phyloP scores from a whole-genome alignment of 2,888 invertebrate species.

The Escarpia spicata region DNA sequence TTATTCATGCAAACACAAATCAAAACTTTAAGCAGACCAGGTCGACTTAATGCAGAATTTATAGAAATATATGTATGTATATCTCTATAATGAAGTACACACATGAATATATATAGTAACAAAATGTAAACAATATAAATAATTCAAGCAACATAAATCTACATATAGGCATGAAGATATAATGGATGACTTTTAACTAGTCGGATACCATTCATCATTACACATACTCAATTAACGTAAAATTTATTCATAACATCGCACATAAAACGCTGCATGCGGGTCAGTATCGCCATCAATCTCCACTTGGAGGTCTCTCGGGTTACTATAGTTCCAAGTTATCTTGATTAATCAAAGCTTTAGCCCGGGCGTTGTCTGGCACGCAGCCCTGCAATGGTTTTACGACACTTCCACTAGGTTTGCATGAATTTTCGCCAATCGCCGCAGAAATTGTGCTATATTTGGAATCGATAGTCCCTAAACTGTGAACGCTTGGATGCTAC shows the following conservation, averaged over 20 bases:
- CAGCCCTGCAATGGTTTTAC: not conserved
- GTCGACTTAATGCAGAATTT: too few species aligned
- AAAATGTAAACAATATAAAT: not conserved
- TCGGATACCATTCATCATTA: not conserved
- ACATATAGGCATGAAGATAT: not conserved
- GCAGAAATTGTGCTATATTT: slow-evolving; percentile 7
- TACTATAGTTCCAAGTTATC: slow-evolving; percentile 4
- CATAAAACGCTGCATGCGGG: not conserved
- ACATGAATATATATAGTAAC: not conserved
- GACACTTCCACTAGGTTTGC: not conserved
- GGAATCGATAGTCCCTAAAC: not conserved
- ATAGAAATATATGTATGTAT: too few species aligned
- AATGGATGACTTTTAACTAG: not conserved
- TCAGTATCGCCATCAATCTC: not conserved
- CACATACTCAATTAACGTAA: not conserved
- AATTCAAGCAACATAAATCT: not conserved
- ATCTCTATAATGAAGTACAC: too few species aligned
- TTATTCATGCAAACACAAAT: too few species aligned
- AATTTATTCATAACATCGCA: not conserved
- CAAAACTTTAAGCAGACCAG: too few species aligned
- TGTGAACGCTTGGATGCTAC: not conserved
- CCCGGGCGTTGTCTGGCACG: not conserved
- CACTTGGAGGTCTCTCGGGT: not conserved
- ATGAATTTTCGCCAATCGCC: not conserved
- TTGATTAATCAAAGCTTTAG: not conserved